Evolutionary conservation across 2,797 vertebrate genomes (phyloP), one percentile per base, ranked within the genome.

Genomic region (Cyclura pinguis): DNA sequence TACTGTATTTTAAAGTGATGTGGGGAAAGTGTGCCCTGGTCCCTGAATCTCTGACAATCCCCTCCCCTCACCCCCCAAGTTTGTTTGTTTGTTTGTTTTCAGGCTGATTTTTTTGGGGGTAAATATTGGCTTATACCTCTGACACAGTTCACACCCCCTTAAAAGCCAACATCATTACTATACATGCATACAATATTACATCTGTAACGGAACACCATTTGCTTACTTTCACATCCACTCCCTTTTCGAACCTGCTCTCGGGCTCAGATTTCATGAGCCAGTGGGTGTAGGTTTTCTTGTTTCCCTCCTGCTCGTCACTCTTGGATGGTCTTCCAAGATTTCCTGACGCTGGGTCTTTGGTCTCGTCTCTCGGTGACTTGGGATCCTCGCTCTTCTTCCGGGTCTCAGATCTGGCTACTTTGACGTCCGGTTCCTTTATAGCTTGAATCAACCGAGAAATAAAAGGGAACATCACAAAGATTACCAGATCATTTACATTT

Each of bases 241-340:
- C 98, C 3, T 98, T 99, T 96, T 99, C 98, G 6, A 99, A 95
- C 83, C 99, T 98, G 95, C 98, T 99, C 94, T 99, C 98, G 0
- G 99, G 99, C 92, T 99, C 99, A 2, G 99, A 99, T 95, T 99
- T 99, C 98, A 99, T 98, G 92, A 99, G 96, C 99, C 99, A 99
- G 95, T 95, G 97, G 55, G 92, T 94, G 87, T 96, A 96, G 0
- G 86, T 93, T 80, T 89, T 90, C 88, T 95, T 95, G 89, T 93
- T 95, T 59, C 94, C 94, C 59, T 95, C 83, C 0, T 88, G 95
- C 47, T 87, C 89, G 0, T 89, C 38, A 20, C 93, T 94, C 92
- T 97, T 97, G 50, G 93, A 95, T 90, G 86, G 77, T 96, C 92
- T 94, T 87, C 95, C 93, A 92, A 91, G 92, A 35, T 94, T 94